Base-by-base conservation (phyloP, 2,888 invertebrate species). In the Caenorhabditis sp. region DNA sequence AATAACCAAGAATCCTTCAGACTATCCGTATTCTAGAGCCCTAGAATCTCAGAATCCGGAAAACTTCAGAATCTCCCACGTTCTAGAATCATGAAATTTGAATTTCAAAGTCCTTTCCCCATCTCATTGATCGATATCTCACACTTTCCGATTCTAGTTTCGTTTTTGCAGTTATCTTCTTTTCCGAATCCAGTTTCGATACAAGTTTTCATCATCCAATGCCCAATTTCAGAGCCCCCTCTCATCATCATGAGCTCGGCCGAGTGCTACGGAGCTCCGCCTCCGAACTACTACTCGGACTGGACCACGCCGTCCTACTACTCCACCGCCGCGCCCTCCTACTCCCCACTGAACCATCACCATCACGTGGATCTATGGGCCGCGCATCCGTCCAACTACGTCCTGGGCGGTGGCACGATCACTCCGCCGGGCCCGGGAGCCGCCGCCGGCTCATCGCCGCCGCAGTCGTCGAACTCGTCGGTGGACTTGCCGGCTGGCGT, bases 231-330 rank as follows among this genome's bases (percentile, higher is more conserved):
- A 41, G 16, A 41, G 54, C 38, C n/a, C 31, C 28, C 61, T n/a
- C 41, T 49, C 56, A 56, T 16, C 56, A 51, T 31, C 35, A 87
- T 87, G 87, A 86, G 81, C 63, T 85, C 85, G 12, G 77, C 87
- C n/a, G 87, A 87, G 44, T 84, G 84, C 56, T 87, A 86, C 58
- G 82, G 84, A 31, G 80, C 63, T 10, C 58, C 69, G 3, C 58
- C 69, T n/a, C 76, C 72, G 12, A 61, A 80, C 35, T 87, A 87
- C 69, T 87, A 87, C 51, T 63, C 85, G 6, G 87, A 86, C n/a
- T 87, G 87, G 87, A 56, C 68, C 22, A 68, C 77, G 0, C 69
- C 79, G 1, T 63, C 84, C 12, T 82, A 82, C 38, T 83, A 83
- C 49, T 58, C 66, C 8, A 10, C 63, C 12, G 35, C 41, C 16